Base-by-base conservation (phyloP, 1,140 invertebrate genomes). In the Atopsyche davidsoni region DNA sequence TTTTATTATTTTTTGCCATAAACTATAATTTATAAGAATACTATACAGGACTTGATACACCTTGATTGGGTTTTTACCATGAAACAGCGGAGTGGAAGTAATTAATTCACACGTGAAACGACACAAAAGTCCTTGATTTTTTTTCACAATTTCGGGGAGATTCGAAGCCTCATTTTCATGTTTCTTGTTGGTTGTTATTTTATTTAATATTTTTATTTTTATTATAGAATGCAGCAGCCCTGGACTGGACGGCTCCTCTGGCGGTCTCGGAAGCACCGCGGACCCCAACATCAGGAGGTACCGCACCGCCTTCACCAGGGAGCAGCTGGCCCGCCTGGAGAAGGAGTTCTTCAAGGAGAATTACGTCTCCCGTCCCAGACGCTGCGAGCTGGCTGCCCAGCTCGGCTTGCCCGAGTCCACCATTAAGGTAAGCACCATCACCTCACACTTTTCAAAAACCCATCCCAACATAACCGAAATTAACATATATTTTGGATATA, bases 311-410 rank as follows among this genome's bases (percentile, higher is more conserved):
- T 99, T 99, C 72, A 96, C 92, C 1, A 77, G 94, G 19, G 96
- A 99, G 63, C 97, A 99, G 68, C 72, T 99, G 14, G 80, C 78
- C 0, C 76, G 92, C 28, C 71, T 99, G n/a, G 97, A 99, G 69
- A 93, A 95, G 61, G 96, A 99, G 67, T 99, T 99, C 67, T 80
- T 83, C 62, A 87, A 92, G 61, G 97, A 99, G 72, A 98, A 98
- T 69, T 99, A 99, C 67, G 94, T 99, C 0, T 96, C 91, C 1
- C 73, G 96, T 38, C 95, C 95, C 0, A 79, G 92, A 51, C 75
- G 97, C 51, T 95, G 92, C 65, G 96, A 99, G 68, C 68, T 99
- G n/a, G 96, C 97, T 0, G 79, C 88, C 2, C 86, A 95, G 59
- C 76, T 99, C 11, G 86, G 90, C 57, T 75, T 99, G 1, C 93